A percentile compares a stretch with the other conserved stretches of the same genome.
Evolutionary conservation across 2,888 invertebrate species (phyloP).

Genomic region (Rutpela maculata): DNA sequence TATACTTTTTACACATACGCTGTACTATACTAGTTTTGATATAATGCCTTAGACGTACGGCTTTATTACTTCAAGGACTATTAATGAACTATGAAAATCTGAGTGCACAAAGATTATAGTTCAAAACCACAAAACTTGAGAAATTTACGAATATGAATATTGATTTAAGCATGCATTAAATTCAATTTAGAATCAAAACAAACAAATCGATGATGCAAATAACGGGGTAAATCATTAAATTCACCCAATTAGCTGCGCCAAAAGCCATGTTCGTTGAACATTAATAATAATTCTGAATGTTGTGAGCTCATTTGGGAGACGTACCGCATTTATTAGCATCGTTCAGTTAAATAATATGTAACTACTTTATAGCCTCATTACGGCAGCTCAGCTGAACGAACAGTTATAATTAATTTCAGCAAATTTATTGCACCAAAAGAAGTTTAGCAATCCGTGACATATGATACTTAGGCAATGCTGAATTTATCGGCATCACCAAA

Average conservation of each 20-base stretch:
- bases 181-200: conserved; percentile 13
- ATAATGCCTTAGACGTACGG: too few species aligned
- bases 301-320: conserved; percentile 35
- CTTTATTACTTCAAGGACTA: too few species aligned
- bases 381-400: conserved; percentile 15
- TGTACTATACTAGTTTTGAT: too few species aligned
- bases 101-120: too few species aligned
- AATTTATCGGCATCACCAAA: neutral
- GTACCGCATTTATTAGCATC: conserved; percentile 31
- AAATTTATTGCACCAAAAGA: neutral
- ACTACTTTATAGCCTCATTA: conserved; percentile 23
- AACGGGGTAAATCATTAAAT: conserved; percentile 23
- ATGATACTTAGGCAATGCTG: neutral
- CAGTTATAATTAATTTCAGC: conserved; percentile 23
- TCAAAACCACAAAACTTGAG: too few species aligned
- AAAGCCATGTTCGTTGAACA: conserved; percentile 44
- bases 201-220: conserved; percentile 29
- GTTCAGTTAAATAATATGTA: conserved; percentile 26
- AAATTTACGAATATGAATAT: neutral
- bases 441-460: neutral
- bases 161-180: neutral
- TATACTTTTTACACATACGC: too few species aligned
- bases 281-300: conserved; percentile 44
- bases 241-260: conserved; percentile 39
- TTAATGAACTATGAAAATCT: too few species aligned